These are phyloP conservation scores for Penaeus monodon DNA, from an alignment of 2,888 invertebrate genomes.

Conservation along the genomic window DNA sequence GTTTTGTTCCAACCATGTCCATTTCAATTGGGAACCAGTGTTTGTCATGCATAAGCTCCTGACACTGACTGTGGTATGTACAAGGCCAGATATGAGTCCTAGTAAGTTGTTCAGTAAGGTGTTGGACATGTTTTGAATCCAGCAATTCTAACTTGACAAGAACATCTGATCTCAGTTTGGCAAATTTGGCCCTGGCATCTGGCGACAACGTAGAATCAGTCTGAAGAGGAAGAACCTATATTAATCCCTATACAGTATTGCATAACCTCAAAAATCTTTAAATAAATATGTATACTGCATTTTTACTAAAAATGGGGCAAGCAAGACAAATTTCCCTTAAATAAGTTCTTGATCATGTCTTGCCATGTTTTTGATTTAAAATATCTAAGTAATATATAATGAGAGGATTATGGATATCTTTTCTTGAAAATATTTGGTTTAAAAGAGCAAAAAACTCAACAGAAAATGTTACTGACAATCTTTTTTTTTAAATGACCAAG, in stretches of 20 bases:
- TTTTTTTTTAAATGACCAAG: no score
- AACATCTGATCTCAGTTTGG: conserved; percentile 85
- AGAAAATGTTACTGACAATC: no score
- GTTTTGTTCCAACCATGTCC: conserved; percentile 90
- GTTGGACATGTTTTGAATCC: conserved; percentile 98
- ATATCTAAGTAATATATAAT: no score
- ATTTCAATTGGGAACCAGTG: conserved; percentile 96
- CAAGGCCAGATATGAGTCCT: conserved; percentile 77
- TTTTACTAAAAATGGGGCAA: no score
- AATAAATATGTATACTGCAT: no score
- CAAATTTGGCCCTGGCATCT: conserved; percentile 91
- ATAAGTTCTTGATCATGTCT: no score
- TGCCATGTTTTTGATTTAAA: no score
- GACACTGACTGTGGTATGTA: conserved; percentile 81
- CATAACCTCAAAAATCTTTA: no score
- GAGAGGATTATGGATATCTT: no score
- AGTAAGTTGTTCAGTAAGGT: conserved; percentile 84
- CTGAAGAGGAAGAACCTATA: conserved; percentile 91
- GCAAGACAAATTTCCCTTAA: no score
- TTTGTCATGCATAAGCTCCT: conserved; percentile 80
- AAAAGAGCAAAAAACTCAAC: no score
- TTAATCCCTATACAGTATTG: conserved; percentile 90
- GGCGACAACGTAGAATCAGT: conserved; percentile 92
- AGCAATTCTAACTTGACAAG: conserved; percentile 96
- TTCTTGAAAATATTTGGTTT: no score